Base-by-base conservation (phyloP, 2,888 invertebrate genomes). In the Crematogaster levior region DNA sequence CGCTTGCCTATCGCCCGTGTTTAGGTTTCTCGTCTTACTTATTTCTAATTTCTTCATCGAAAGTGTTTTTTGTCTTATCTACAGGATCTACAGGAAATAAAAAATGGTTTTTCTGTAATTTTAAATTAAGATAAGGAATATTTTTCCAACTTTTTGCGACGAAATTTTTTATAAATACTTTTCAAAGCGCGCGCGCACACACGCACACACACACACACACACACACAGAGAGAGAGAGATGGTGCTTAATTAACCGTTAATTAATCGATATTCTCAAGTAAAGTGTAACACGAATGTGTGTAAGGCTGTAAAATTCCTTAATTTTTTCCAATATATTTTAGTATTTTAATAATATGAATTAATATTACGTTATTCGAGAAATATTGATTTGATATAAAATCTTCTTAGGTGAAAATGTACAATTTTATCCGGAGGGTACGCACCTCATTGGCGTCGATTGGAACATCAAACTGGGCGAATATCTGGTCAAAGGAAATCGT, bases 391-490 rank as follows among this genome's bases (percentile, higher is more conserved):
- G 12, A 15, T 4, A 18, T 6, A 43, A 7, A 1, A 80, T 73
- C 21, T 9, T 88, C 75, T 0, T 77, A 94, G 93, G 93, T 21
- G 92, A 93, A 82, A 94, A 94, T 66, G 90, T 94, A 66, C 92
- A 88, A 58, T 94, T 91, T 82, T 94, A 94, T 84, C 93, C 93
- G 0, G 88, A 92, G 27, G 92, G 89, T 40, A 90, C 91, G 30
- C 91, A 91, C 74, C 89, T 93, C 4, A 92, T 94, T 12, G 90
- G 89, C 24, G 92, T 93, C 10, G 94, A 94, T 65, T 92, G 92
- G 90, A 94, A 94, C 73, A 72, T 86, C 0, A 93, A 88, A 84
- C 73, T 94, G 24, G 86, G 84, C 7, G 91, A 93, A 58, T 94
- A 93, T 73, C 82, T 94, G 27, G 87, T 88, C 5, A 88, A 85